Evolutionary conservation across 2,888 invertebrate genomes (phyloP), one percentile per base, ranked within the genome.

Genomic region (Rhagophthalmus giganteus): DNA sequence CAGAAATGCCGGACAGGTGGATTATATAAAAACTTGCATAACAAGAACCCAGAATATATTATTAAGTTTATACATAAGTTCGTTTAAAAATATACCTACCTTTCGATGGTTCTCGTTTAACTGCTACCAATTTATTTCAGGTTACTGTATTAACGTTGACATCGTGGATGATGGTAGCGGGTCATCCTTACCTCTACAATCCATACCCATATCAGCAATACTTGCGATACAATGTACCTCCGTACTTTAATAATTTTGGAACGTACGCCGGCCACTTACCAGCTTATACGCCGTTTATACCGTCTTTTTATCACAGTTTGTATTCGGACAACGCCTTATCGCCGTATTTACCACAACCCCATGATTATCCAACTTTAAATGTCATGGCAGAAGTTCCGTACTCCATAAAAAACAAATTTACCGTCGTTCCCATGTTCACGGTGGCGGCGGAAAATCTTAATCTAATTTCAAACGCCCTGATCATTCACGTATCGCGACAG

Each of bases 361-460:
- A 59, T 14, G 30, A 59, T 7, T 41, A 65, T 2, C 69, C 70
- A 16, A 65, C 66, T 2, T 53, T 74, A 2, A 72, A 73, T 48
- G 57, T 74, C 8, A 42, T 74, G 27, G 69, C 71, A 7, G 73
- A 73, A 59, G 39, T 61, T 2, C 74, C 74, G 0, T 69, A 66
- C 46, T 55, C 65, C 1, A 64, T 74, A 9, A 67, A 68, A 11
- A 68, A 62, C 16, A 66, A 64, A 10, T 70, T 74, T 49, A 67
- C 73, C 6, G 69, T 70, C 1, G 69, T 74, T 11, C 75, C 75
- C 5, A 65, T 75, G 68, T 54, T 71, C 16, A 62, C 72, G 2
- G 63, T 74, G 4, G 63, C 73, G 0, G 59, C 69, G 54, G 64
- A 72, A 40, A 71, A 66, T 42, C 63, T 74, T 59, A 66, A 69